These are phyloP conservation scores for Zaprionus davidi DNA, from an alignment of 1,140 invertebrate genomes.

Conservation along the genomic window DNA sequence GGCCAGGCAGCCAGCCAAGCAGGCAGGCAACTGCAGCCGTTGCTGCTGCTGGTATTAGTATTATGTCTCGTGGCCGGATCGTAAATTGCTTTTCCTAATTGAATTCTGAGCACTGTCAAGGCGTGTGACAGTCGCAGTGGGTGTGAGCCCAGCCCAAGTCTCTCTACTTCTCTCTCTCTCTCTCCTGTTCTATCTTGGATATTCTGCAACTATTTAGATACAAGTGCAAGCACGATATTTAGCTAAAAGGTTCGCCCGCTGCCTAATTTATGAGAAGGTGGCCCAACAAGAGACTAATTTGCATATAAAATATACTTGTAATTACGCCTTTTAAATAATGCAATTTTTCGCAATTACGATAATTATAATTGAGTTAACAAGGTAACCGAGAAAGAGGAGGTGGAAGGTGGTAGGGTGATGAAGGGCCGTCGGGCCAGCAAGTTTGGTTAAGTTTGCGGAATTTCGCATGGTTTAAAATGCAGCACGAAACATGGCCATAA, in stretches of 20 bases:
- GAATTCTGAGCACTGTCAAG: slow-evolving; percentile 69
- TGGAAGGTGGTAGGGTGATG: neutral
- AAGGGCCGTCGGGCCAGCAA: neutral
- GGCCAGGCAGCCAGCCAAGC: slow-evolving; percentile 6
- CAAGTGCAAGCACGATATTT: neutral
- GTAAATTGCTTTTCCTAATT: slow-evolving; percentile 80
- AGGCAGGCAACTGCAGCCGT: slow-evolving; percentile 6
- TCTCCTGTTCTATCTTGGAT: neutral
- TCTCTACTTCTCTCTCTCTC: neutral
- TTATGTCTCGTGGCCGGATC: slow-evolving; percentile 70
- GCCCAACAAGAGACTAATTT: slow-evolving; percentile 44
- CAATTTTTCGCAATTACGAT: slow-evolving; percentile 72
- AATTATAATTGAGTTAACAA: slow-evolving; percentile 71
- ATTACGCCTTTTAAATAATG: slow-evolving; percentile 74
- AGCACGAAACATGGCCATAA: slow-evolving; percentile 75
- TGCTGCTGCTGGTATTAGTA: slow-evolving; percentile 61
- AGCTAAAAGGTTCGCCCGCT: neutral
- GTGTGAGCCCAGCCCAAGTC: slow-evolving; percentile 35
- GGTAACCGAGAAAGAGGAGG: slow-evolving; percentile 13
- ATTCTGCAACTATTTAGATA: neutral
- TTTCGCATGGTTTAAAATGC: slow-evolving; percentile 80
- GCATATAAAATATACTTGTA: slow-evolving; percentile 68
- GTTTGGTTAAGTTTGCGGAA: slow-evolving; percentile 38
- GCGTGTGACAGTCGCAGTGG: slow-evolving; percentile 56
- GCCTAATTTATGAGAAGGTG: slow-evolving; percentile 43